Base-by-base conservation (phyloP, 2,888 invertebrate genomes). In the Corbicula japonica region DNA sequence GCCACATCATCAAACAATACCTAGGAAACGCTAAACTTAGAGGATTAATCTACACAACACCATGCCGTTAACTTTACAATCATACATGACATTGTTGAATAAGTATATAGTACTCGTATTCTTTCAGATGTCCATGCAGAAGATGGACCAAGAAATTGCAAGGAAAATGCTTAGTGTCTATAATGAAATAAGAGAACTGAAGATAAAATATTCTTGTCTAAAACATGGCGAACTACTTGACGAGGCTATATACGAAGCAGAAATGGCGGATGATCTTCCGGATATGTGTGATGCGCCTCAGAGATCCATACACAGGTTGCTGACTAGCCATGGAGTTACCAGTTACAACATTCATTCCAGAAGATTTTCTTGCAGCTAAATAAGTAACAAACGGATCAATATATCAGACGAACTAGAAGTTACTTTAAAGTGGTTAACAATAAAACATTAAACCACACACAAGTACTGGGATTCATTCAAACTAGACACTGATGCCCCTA, bases 281-380 rank as follows among this genome's bases (percentile, higher is more conserved):
- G 65, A 65, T n/a, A 48, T 81, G 56, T 75, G 74, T 71, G 81
- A 77, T 63, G 58, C 62, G 48, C 74, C 71, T 4, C 65, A 38
- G 30, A 68, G 44, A 35, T 71, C 60, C 5, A 62, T 61, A 50
- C 74, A 65, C 48, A 74, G 52, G 63, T 32, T 81, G 4, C 28
- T 81, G 18, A 46, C 65, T 15, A 66, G 44, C 34, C 70, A 66
- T 10, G 81, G 81, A 12, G 77, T 81, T 1, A 81, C 81, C 0
- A 54, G 71, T 23, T 61, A 71, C 32, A 81, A 81, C 30, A 44
- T 81, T 28, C 41, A 61, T 54, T 65, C 71, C 38, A 63, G 81
- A 38, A 44, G 77, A 34, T 77, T 81, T 60, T 81, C 81, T 18
- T 81, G 81, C 28, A 68, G 71, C 46, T 75, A 62, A 48, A 34